These are phyloP conservation scores for Rhogogaster chlorosoma DNA, from an alignment of 2,888 invertebrate genomes.

Conservation along the genomic window DNA sequence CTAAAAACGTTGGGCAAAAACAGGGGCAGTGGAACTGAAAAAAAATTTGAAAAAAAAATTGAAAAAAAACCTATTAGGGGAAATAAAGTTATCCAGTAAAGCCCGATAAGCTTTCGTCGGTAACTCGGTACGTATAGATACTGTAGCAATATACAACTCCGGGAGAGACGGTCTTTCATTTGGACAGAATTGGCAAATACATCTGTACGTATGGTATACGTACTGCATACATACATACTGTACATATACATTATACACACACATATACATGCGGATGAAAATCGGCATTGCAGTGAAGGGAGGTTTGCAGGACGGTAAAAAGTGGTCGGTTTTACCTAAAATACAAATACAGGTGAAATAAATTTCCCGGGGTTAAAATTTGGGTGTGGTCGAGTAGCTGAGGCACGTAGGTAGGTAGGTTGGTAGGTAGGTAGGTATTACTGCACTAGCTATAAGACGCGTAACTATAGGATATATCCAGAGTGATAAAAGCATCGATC, in stretches of 20 bases:
- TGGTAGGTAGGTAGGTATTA: neutral
- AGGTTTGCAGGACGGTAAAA: constrained; percentile 11
- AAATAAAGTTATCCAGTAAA: constrained; percentile 20
- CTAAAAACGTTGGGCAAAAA: neutral
- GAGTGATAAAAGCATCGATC: constrained; percentile 48
- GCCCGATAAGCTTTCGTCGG: constrained; percentile 1
- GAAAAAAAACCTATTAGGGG: neutral
- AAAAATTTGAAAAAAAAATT: neutral
- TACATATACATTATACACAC: neutral
- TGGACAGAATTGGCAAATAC: constrained; percentile 8
- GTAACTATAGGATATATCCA: constrained; percentile 2
- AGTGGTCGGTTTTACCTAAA: neutral
- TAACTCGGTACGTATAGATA: neutral
- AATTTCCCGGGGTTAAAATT: constrained; percentile 13
- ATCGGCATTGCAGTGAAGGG: constrained; percentile 1
- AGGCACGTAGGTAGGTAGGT: neutral
- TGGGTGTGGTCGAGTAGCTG: constrained; percentile 28
- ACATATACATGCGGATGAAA: neutral
- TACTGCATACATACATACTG: constrained; percentile 28
- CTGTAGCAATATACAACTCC: neutral
- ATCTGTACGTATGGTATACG: neutral
- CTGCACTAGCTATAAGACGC: constrained; percentile 10
- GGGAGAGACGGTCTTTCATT: neutral
- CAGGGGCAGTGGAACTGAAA: neutral
- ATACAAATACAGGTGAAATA: neutral